Percentiles rank a stretch among this genome's conserved stretches.
phyloP scores from a whole-genome alignment of 2,113 vertebrate species.

The Albula glossodonta region DNA sequence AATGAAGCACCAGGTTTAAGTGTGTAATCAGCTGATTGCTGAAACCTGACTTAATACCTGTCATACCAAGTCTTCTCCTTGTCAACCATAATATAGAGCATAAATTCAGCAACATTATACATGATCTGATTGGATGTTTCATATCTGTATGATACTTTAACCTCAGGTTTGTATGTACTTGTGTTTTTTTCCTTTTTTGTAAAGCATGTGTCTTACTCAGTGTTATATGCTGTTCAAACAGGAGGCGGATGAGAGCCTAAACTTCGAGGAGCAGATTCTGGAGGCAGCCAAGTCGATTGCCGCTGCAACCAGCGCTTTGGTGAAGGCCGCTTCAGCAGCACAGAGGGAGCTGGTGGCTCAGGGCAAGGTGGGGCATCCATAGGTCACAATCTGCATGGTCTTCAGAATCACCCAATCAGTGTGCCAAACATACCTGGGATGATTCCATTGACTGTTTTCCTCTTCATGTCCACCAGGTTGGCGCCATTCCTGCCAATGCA shows the following conservation, averaged over 20 bases:
- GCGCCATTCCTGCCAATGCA: slow-evolving; percentile 88
- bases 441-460: not conserved
- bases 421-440: not conserved
- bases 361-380: slow-evolving; percentile 81
- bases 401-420: not conserved
- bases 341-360: slow-evolving; percentile 96
- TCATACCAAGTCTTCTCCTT: too few species aligned
- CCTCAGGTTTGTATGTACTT: not conserved
- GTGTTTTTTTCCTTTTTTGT: not conserved
- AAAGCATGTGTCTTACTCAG: not conserved
- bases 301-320: slow-evolving; percentile 92
- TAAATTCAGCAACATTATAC: too few species aligned
- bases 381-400: not conserved
- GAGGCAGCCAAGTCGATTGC: slow-evolving; percentile 98
- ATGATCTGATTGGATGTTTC: too few species aligned
- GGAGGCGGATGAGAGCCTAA: slow-evolving; percentile 96
- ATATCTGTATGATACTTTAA: too few species aligned
- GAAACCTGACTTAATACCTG: too few species aligned
- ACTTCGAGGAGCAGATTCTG: slow-evolving; percentile 97
- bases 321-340: slow-evolving; percentile 94
- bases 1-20: too few species aligned
- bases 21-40: too few species aligned
- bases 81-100: too few species aligned
- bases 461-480: slow-evolving; percentile 73
- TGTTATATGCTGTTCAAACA: slow-evolving; percentile 51